Base-by-base conservation (phyloP, 2,113 vertebrate genomes). In the Rhodinocichla rosea region DNA sequence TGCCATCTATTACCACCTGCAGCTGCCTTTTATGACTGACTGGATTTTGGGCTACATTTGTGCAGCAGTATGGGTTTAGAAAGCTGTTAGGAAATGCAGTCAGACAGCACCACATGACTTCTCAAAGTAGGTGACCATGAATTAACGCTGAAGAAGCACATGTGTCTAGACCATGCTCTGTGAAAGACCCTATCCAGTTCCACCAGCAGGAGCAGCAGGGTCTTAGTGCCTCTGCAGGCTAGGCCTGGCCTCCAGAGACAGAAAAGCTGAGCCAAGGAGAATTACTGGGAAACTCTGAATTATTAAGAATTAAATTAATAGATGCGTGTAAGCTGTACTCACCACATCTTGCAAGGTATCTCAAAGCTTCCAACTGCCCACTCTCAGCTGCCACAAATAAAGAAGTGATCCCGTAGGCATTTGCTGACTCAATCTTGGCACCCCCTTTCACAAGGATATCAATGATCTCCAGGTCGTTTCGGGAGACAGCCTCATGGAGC, bases 331-430 rank as follows among this genome's bases (percentile, higher is more conserved):
- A 68, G 20, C 44, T 37, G 6, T 74, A 96, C 98, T 97, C 90
- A 98, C 98, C 98, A 10, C 97, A 97, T 93, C 98, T 98, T 64
- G 98, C 96, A 44, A 99, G 98, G 94, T 99, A 98, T 55, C 98
- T 97, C 75, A 99, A 76, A 2, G 98, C 93, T 13, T 98, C 98
- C 13, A 99, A 7, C 82, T 98, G 98, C 35, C 99, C 99, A 7
- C 98, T 98, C 96, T 99, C 99, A 67, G 99, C 99, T 0, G 99
- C 99, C 17, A 98, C 98, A 57, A 99, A 99, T 60, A 99, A 92
- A 3, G 99, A 98, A 7, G 98, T 98, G 95, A 99, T 98, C 87
- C 99, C 99, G 0, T 99, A 99, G 59, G 97, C 89, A 4, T 99
- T 99, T 92, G 96, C 95, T 50, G 98, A 88, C 39, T 97, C 98